A percentile compares a stretch with the other conserved stretches of the same genome.
Conservation (phyloP, 1,140 invertebrate species). For the Drosophila subobscura region DNA sequence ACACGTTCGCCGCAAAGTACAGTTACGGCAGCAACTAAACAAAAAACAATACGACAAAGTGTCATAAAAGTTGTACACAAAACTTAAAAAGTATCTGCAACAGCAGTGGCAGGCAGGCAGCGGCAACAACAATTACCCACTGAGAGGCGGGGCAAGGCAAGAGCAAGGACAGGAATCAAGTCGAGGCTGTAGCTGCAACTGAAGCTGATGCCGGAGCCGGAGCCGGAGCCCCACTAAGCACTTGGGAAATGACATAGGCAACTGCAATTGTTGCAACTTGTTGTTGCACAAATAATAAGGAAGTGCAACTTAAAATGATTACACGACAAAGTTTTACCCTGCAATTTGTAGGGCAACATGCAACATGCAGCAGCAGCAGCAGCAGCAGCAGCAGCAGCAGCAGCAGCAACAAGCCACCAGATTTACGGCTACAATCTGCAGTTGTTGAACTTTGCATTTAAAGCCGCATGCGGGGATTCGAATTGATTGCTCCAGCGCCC, state of each 20-base stretch:
- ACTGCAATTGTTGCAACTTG: conserved; percentile 64
- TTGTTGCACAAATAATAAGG: conserved; percentile 77
- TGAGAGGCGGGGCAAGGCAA: conserved; percentile 12
- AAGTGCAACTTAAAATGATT: conserved; percentile 79
- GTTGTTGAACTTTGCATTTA: conserved; percentile 50
- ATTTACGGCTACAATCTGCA: conserved; percentile 46
- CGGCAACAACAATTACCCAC: conserved; percentile 54
- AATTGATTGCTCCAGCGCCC: conserved; percentile 29
- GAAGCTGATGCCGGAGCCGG: conserved; percentile 20
- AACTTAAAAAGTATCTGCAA: conserved; percentile 77
- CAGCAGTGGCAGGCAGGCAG: conserved; percentile 40
- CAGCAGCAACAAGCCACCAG: conserved; percentile 14
- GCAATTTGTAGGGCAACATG: conserved; percentile 59
- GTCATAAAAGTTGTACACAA: conserved; percentile 81
- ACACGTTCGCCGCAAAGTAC: conserved; percentile 79
- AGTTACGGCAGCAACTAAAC: conserved; percentile 53
- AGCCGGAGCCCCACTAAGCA: conserved; percentile 59
- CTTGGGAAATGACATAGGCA: conserved; percentile 75
- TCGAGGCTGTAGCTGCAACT: conserved; percentile 3
- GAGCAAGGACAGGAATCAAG: conserved; percentile 24
- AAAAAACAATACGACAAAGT: conserved; percentile 78
- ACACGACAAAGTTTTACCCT: conserved; percentile 76
- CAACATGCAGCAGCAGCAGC: conserved; percentile 18
- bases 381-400: conserved; percentile 11
- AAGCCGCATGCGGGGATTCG: conserved; percentile 15